Conservation (phyloP, 2,797 vertebrate species). For the Melanotaenia boesemani region DNA sequence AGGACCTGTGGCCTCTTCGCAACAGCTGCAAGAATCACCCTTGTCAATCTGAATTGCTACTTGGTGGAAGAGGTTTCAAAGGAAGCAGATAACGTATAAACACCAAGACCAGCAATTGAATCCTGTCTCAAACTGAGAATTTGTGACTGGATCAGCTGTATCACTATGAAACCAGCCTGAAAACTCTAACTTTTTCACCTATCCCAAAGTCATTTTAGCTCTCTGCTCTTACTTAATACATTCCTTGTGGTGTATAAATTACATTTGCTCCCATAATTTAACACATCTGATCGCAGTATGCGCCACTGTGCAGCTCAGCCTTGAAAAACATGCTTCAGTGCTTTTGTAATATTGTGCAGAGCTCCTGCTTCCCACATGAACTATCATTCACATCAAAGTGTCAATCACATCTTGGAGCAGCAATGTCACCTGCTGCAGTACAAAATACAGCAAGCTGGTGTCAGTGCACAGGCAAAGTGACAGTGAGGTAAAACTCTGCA, state of each 20-base stretch:
- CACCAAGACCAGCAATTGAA: conserved; percentile 52
- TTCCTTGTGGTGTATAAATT: conserved; percentile 40
- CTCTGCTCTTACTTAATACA: conserved; percentile 17
- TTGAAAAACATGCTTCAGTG: conserved; percentile 17
- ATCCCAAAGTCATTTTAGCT: conserved; percentile 32
- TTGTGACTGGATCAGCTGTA: conserved; percentile 29
- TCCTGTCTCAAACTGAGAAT: conserved; percentile 42
- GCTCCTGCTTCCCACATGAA: conserved; percentile 24
- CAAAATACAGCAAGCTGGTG: conserved; percentile 12
- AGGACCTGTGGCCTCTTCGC: conserved; percentile 63
- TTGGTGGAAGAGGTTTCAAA: conserved; percentile 47
- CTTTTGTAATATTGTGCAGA: conserved; percentile 31
- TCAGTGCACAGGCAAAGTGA: conserved; percentile 8
- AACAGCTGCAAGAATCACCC: conserved; percentile 65
- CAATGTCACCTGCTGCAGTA: conserved; percentile 18
- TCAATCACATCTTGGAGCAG: conserved; percentile 58
- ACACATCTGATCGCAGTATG: conserved; percentile 43
- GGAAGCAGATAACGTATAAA: conserved; percentile 66
- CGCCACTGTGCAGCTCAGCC: conserved; percentile 30
- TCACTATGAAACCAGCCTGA: conserved; percentile 16
- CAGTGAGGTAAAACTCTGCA: background rate
- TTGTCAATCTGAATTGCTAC: conserved; percentile 77
- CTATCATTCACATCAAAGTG: conserved; percentile 58
- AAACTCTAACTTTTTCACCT: conserved; percentile 33
- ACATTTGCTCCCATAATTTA: conserved; percentile 34